Evolutionary conservation across 2,888 invertebrate species (phyloP), one percentile per base, ranked within the genome.

Genomic region (Germaria angustata): DNA sequence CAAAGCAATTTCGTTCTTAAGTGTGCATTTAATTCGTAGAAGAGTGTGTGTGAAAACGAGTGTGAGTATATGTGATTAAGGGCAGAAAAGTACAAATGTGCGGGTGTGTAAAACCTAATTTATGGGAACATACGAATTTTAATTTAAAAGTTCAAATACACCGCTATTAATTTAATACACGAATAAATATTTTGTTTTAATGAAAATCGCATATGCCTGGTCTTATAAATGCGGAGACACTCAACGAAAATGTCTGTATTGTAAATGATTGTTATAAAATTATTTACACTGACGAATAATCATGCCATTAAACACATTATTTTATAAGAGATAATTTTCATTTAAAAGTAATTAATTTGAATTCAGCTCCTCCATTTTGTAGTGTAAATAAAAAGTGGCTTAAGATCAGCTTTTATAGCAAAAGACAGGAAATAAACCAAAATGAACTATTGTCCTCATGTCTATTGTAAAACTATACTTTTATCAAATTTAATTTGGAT

Each of bases 1-100:
- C 78, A 61, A 46, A 57, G 34, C 51, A 79, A 72, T 66, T 72
- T 51, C 44, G 24, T 66, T 32, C 39, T 61, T 72, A 49, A 72
- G 49, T 51, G 57, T 32, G 13, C 20, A 69, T 69, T 57, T 57
- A 59, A 49, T 28, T 36, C 0, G 8, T 9, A 28, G 28, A 28
- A 6, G 49, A 28, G 28, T 53, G 20, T 36, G 17, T 57, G 17
- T 20, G 34, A 1, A 9, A 9, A 17, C 13, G 13, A 2, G 57
- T 15, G n/a, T 15, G 15, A 2, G 6, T 28, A 9, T 1, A 32
- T 15, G 8, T 15, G 15, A 2, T 8, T 28, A 9, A 20, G 36
- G 20, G 8, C 0, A n/a, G 36, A 13, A 32, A 15, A 8, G 20
- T 11, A 34, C 20, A 5, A 11, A 13, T 57, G 34, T 57, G 7